These are phyloP conservation scores for Setophaga coronata DNA, from an alignment of 2,113 vertebrate genomes.

Conservation along the genomic window DNA sequence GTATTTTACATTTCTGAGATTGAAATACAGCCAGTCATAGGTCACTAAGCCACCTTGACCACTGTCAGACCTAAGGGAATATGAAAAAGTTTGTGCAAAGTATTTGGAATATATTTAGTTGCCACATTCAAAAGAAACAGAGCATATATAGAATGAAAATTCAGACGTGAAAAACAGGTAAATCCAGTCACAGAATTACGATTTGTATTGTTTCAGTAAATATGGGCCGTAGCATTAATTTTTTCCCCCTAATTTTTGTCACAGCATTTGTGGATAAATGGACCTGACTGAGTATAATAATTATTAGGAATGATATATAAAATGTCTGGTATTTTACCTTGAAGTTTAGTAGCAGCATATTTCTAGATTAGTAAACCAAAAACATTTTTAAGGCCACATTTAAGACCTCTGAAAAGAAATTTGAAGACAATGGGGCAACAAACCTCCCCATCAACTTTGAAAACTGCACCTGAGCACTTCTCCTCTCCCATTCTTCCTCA, in stretches of 20 bases:
- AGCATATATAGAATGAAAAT: background rate
- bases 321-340: background rate
- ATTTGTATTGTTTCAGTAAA: background rate
- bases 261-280: background rate
- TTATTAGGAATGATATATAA: background rate
- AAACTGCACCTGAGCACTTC: background rate
- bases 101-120: background rate
- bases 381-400: background rate
- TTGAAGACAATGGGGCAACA: background rate
- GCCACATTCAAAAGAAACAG: background rate
- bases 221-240: fast-evolving
- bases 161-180: background rate
- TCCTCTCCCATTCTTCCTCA: background rate
- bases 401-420: background rate
- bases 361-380: background rate
- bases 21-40: background rate
- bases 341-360: fast-evolving
- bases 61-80: background rate
- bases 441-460: background rate
- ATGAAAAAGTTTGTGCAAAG: background rate
- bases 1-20: background rate
- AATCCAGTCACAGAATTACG: background rate
- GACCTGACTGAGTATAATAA: background rate
- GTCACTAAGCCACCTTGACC: background rate
- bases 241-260: background rate